Base-by-base conservation (phyloP, 2,113 vertebrate species). In the Ophthalmolycus amberensis region DNA sequence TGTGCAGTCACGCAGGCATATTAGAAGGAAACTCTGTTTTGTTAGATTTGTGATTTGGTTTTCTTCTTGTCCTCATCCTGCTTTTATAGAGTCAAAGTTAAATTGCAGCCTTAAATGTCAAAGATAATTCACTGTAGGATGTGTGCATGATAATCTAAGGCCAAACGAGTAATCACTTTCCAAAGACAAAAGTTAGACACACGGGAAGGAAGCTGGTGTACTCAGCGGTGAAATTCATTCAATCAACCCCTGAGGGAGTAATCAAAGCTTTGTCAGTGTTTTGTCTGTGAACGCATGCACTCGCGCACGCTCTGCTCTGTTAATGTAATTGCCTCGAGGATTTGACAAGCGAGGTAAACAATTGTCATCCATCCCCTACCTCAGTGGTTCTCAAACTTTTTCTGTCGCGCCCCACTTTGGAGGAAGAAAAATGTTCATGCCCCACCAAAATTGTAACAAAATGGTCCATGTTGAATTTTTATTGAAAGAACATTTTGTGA, bases 261-360 rank as follows among this genome's bases (percentile, higher is more conserved):
- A 94, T 95, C 92, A 93, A 80, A 82, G 79, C 79, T 80, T 87
- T 80, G 72, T 77, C 76, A 66, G 70, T 48, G 71, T 80, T 74
- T 65, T 77, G 75, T 75, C 29, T 73, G 68, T 50, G 52, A 60
- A 58, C 32, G 72, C 71, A 40, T 69, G 75, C 62, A 37, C 72
- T 81, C 7, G 42, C 27, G 60, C 54, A 44, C 9, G 56, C 34
- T 46, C 62, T 85, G 76, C 77, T 84, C 70, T 84, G 84, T 93
- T 93, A 92, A 84, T 89, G 76, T 93, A 91, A 93, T 95, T 92
- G 90, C 92, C 87, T 71, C 0, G 54, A 90, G 93, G 91, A 93
- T 87, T 85, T 81, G 82, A 89, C 84, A 83, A 89, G 86, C 83
- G 46, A 80, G 80, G 84, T 92, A 91, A 92, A 92, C 85, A 71